A percentile compares a stretch with the other conserved stretches of the same genome.
These are phyloP conservation scores for Drosophila takahashii DNA, from an alignment of 1,140 invertebrate species.

Conservation along the genomic window DNA sequence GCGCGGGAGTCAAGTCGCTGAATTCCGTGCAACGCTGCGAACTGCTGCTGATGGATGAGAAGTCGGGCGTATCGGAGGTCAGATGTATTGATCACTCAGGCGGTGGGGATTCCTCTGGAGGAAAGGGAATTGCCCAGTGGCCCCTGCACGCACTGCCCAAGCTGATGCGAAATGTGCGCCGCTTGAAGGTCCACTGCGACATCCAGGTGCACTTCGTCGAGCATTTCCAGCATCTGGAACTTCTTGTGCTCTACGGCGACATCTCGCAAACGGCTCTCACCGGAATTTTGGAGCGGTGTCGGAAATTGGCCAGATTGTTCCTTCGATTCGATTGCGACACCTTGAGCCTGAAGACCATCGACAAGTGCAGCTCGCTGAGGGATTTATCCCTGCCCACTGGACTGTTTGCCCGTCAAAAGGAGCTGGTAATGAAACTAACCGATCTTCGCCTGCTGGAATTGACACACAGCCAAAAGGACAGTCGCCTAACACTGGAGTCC, in stretches of 20 bases:
- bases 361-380: neutral
- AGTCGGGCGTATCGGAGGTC: neutral
- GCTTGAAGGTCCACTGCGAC: neutral
- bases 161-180: slow-evolving; percentile 3
- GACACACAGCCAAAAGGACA: neutral
- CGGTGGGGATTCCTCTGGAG: neutral
- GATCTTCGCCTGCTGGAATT: slow-evolving; percentile 6
- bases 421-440: neutral
- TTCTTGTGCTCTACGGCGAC: neutral
- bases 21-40: slow-evolving; percentile 3
- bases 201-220: slow-evolving; percentile 7
- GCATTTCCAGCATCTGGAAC: neutral
- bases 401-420: slow-evolving; percentile 4
- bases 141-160: slow-evolving; percentile 5
- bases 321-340: neutral
- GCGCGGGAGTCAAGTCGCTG: neutral
- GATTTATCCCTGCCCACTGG: neutral
- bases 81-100: neutral
- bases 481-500: neutral
- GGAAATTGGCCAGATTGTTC: neutral
- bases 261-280: neutral
- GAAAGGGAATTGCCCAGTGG: slow-evolving; percentile 1
- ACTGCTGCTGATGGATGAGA: neutral
- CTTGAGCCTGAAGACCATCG: neutral
- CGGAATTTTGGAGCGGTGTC: neutral